A percentile compares a stretch with the other conserved stretches of the same genome.
These are phyloP conservation scores for Zapornia atra DNA, from an alignment of 2,113 vertebrate species.

Conservation along the genomic window DNA sequence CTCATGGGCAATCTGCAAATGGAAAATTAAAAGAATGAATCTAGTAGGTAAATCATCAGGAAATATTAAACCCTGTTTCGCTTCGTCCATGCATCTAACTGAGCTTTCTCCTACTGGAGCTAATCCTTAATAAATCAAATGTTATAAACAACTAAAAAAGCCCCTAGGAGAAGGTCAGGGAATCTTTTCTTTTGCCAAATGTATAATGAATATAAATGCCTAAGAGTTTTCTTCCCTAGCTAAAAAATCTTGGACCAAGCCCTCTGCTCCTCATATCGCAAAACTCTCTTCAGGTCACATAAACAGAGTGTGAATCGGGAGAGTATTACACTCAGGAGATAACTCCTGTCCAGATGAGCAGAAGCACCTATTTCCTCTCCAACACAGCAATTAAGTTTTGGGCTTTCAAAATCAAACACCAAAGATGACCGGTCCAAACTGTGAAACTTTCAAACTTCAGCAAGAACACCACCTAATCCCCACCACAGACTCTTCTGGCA, in stretches of 20 bases:
- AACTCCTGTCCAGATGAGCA: background rate
- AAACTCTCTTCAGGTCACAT: background rate
- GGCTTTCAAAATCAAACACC: background rate
- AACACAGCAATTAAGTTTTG: background rate
- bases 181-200: conserved; percentile 5
- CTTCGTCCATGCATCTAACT: conserved; percentile 37
- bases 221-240: background rate
- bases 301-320: background rate
- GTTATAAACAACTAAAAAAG: conserved; percentile 34
- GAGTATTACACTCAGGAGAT: background rate
- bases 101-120: conserved; percentile 23
- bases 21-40: conserved; percentile 59
- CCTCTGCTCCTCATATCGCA: background rate
- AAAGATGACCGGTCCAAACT: background rate
- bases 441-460: background rate
- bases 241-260: conserved; percentile 6
- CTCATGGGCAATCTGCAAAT: conserved; percentile 38
- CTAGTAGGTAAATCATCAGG: conserved; percentile 22
- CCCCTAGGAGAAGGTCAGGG: background rate
- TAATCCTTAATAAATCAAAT: conserved; percentile 58
- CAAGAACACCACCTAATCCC: background rate
- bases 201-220: conserved; percentile 11
- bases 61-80: conserved; percentile 40
- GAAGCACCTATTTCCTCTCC: background rate
- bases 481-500: background rate